These are phyloP conservation scores for Yponomeuta cagnagella DNA, from an alignment of 2,888 invertebrate species.

Conservation along the genomic window DNA sequence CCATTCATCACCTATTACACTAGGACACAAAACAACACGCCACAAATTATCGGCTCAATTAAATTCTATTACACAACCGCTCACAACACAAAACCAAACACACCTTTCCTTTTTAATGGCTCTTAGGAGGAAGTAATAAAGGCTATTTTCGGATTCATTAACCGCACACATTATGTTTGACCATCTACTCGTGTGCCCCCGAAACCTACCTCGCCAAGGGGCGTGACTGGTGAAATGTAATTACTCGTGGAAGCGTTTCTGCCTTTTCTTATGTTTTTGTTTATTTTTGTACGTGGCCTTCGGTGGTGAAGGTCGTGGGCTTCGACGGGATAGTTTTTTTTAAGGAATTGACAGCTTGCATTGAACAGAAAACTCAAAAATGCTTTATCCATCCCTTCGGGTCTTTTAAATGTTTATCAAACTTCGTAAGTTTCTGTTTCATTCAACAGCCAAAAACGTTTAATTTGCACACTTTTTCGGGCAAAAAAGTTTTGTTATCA, in stretches of 20 bases:
- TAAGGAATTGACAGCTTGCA: too few relatives aligned
- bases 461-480: too few relatives aligned
- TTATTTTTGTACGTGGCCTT: not conserved
- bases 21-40: not conserved
- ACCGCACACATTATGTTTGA: conserved; percentile 20
- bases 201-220: conserved; percentile 38
- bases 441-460: too few relatives aligned
- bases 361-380: too few relatives aligned
- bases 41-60: conserved; percentile 32
- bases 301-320: not conserved
- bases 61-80: conserved; percentile 45
- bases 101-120: not conserved
- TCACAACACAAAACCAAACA: conserved; percentile 21
- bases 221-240: conserved; percentile 6
- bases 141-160: not conserved
- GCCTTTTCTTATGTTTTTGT: conserved; percentile 4
- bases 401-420: too few relatives aligned
- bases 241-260: not conserved
- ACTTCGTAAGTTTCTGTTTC: too few relatives aligned
- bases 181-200: conserved; percentile 40
- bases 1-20: not conserved
- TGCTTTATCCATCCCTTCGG: too few relatives aligned
- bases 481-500: too few relatives aligned
- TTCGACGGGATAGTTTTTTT: not conserved
- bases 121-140: not conserved